These are phyloP conservation scores for Threskiornis aethiopicus DNA, from an alignment of 2,797 vertebrate species.

Conservation along the genomic window DNA sequence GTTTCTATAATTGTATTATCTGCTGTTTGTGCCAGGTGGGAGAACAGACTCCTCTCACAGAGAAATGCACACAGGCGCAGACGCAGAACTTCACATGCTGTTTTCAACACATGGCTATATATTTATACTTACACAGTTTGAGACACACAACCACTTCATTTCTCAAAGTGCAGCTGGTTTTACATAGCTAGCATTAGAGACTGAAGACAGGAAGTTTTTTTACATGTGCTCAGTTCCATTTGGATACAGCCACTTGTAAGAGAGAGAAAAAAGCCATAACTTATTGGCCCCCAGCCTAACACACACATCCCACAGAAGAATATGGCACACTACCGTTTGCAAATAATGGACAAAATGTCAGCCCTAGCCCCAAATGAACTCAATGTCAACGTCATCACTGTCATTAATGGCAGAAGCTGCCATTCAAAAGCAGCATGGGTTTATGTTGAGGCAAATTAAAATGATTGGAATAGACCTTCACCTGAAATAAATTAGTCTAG, in stretches of 20 bases:
- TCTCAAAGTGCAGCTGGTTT: background rate
- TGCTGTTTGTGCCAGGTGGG: background rate
- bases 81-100: background rate
- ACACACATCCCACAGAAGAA: background rate
- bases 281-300: background rate
- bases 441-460: background rate
- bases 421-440: background rate
- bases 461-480: background rate
- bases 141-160: fast-evolving
- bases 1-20: background rate
- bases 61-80: background rate
- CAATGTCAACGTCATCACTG: background rate
- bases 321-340: background rate
- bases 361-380: background rate
- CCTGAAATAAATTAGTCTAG: background rate
- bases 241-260: background rate
- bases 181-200: background rate
- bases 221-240: background rate
- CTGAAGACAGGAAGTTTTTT: background rate
- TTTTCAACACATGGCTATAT: background rate
- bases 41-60: background rate
- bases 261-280: background rate
- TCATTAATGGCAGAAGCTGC: background rate
- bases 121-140: background rate
- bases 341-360: background rate